phyloP scores from a whole-genome alignment of 2,797 vertebrate genomes.

The Heteromormyrus szaboi region DNA sequence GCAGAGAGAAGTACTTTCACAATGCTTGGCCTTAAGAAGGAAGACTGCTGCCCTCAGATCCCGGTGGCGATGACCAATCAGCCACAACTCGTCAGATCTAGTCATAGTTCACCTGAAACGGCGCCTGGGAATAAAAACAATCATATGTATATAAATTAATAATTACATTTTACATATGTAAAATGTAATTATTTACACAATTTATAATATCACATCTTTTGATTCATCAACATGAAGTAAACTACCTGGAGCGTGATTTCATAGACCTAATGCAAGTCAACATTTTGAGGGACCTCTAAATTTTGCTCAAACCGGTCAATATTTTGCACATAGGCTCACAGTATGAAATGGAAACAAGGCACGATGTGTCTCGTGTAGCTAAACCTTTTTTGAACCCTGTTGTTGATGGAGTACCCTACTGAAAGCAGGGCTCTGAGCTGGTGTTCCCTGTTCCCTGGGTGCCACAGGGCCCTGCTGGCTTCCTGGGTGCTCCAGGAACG shows the following conservation, averaged over 20 bases:
- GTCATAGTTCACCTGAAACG: neutral
- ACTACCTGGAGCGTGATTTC: neutral
- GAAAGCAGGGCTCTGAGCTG: neutral
- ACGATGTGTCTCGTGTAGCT: neutral
- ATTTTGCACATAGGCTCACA: neutral
- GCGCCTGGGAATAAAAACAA: neutral
- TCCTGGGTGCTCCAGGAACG: conserved; percentile 84
- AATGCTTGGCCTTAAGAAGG: neutral
- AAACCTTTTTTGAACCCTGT: neutral
- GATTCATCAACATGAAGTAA: neutral
- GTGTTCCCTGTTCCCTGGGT: conserved; percentile 27
- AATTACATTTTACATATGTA: neutral
- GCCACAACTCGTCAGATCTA: neutral
- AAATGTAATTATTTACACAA: too few relatives aligned
- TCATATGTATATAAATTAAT: neutral
- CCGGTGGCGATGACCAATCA: neutral
- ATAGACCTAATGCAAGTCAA: neutral
- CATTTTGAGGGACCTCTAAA: neutral
- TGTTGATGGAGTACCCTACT: neutral
- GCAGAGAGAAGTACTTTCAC: neutral
- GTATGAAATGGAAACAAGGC: neutral
- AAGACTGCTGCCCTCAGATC: neutral
- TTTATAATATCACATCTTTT: neutral
- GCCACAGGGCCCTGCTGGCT: conserved; percentile 81
- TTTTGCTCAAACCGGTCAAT: neutral